These are phyloP conservation scores for Hofmannophila pseudospretella DNA, from an alignment of 2,888 invertebrate genomes.

Conservation along the genomic window DNA sequence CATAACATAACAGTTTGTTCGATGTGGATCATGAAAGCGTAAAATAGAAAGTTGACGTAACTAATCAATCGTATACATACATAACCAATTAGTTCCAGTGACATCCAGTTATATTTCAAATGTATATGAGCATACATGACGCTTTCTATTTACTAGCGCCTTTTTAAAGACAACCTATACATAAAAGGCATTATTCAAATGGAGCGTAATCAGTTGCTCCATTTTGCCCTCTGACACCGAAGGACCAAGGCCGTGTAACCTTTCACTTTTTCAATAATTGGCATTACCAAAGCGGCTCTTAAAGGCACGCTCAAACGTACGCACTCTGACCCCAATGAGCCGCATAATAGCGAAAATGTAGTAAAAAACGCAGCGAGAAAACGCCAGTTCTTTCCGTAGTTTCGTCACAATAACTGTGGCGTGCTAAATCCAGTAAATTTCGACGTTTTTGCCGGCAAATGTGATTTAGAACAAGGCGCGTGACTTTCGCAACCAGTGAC, in stretches of 20 bases:
- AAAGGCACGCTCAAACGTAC: conserved; percentile 18
- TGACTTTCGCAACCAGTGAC: conserved; percentile 68
- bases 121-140: conserved; percentile 18
- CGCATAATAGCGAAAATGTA: conserved; percentile 29
- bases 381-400: conserved; percentile 25
- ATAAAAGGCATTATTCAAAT: conserved; percentile 7
- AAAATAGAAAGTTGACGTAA: conserved; percentile 32
- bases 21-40: conserved; percentile 39
- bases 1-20: too few species aligned
- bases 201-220: conserved; percentile 18
- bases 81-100: conserved; percentile 40
- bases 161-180: neutral
- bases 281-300: conserved; percentile 19
- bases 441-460: conserved; percentile 47
- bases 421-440: conserved; percentile 41
- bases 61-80: conserved; percentile 24
- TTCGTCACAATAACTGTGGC: conserved; percentile 46
- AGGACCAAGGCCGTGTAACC: conserved; percentile 25
- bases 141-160: conserved; percentile 15
- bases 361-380: conserved; percentile 28
- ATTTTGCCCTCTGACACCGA: conserved; percentile 28
- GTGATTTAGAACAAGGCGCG: conserved; percentile 54
- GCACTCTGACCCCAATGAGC: conserved; percentile 41
- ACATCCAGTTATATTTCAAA: conserved; percentile 28
- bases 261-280: conserved; percentile 31